Base-by-base conservation (phyloP, 2,797 vertebrate genomes). In the Ctenosaura bakeri region DNA sequence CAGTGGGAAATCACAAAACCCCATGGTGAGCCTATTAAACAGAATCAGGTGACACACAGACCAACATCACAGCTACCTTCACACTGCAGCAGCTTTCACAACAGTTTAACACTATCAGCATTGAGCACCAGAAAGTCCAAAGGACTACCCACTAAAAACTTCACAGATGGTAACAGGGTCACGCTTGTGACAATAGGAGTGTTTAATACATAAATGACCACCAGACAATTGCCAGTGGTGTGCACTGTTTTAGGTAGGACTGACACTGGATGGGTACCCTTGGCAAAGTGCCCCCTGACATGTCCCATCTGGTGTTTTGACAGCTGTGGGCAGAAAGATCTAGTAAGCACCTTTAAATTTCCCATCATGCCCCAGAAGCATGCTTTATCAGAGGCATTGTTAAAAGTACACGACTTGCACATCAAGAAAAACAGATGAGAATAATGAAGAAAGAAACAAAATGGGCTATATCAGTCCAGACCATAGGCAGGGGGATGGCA, bases 1-100 rank as follows among this genome's bases (percentile, higher is more conserved):
- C 98, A 98, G 98, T 98, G 74, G 98, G 98, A 95, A 95, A 97
- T 96, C 97, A 94, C 94, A 96, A 96, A 95, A 96, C 97, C 97
- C 97, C 77, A 95, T 94, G 80, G 97, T 96, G 97, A 32, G 97
- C 97, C 97, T 96, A 97, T 97, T 98, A 97, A 96, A 97, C 96
- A 95, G 97, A 97, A 97, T 97, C 97, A 97, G 97, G 97, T 97
- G 94, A 83, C 96, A 97, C 96, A 97, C 96, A 24, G 97, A 69
- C 86, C 95, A 94, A 95, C 96, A 96, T 94, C 96, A 97, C 96
- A 96, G 96, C 96, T 97, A 97, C 97, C 96, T 95, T 97, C 96
- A 96, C 91, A 95, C 95, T 96, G 92, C 96, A 96, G 97, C 97
- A 97, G 97, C 97, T 97, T 95, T 97, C 97, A 97, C 97, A 96